Evolutionary conservation across 2,888 invertebrate species (phyloP).

Genomic region (Lysandra coridon): DNA sequence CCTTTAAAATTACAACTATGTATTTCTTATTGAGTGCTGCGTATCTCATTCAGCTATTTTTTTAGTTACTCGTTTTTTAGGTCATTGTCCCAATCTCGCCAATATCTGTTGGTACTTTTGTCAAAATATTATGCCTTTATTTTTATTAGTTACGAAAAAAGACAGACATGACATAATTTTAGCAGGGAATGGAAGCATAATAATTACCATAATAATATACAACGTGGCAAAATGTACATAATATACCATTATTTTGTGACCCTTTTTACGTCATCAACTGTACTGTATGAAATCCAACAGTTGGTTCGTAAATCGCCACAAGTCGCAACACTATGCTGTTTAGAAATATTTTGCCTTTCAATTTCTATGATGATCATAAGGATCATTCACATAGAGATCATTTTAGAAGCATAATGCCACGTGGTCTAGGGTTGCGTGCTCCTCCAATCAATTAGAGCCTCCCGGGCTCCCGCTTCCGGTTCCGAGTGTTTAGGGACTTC

Average conservation of each 20-base stretch:
- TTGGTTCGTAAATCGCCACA: slow-evolving; percentile 43
- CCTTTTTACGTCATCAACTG: slow-evolving; percentile 35
- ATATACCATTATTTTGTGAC: slow-evolving; percentile 26
- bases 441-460: slow-evolving; percentile 74
- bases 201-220: too few relatives aligned
- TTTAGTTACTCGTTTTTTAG: too few relatives aligned
- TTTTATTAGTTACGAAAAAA: too few relatives aligned
- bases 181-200: too few relatives aligned
- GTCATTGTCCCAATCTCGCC: too few relatives aligned
- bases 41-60: too few relatives aligned
- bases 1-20: too few relatives aligned
- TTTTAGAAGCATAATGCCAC: background rate
- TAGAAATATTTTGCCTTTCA: background rate
- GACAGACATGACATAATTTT: too few relatives aligned
- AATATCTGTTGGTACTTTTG: too few relatives aligned
- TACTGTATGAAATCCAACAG: slow-evolving; percentile 39
- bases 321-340: slow-evolving; percentile 41
- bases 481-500: slow-evolving; percentile 76
- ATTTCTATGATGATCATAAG: background rate
- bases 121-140: too few relatives aligned
- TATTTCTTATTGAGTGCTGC: too few relatives aligned
- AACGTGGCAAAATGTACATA: too few relatives aligned
- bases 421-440: slow-evolving; percentile 55
- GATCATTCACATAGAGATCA: background rate
- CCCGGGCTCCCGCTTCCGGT: slow-evolving; percentile 65